Conservation (phyloP, 2,113 vertebrate species). For the Tachysurus fulvidraco region DNA sequence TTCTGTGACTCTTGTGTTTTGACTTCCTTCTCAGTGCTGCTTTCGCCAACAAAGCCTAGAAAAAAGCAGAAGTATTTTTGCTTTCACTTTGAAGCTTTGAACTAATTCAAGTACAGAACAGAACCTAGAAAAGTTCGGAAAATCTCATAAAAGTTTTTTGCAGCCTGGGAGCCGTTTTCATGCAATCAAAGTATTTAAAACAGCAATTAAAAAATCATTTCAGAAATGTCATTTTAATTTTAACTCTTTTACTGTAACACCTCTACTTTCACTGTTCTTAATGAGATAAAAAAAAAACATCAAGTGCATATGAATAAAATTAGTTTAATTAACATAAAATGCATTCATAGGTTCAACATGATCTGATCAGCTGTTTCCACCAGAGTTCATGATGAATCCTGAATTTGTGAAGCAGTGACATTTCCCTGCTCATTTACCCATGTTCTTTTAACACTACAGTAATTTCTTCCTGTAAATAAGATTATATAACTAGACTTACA, state of each 20-base stretch:
- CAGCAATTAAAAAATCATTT: not conserved
- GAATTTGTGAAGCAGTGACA: not conserved
- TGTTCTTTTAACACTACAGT: not conserved
- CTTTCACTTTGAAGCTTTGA: not conserved
- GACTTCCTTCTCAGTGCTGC: not conserved
- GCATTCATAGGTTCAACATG: not conserved
- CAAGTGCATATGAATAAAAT: not conserved
- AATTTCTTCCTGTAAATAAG: not conserved
- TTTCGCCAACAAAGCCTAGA: not conserved
- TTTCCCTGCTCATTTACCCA: not conserved
- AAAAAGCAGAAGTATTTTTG: conserved; percentile 14
- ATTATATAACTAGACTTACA: not conserved
- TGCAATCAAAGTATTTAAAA: not conserved
- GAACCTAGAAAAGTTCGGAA: no score
- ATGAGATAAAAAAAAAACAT: no score
- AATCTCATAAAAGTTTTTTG: not conserved
- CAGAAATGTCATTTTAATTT: not conserved
- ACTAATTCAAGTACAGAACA: not conserved
- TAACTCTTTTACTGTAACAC: not conserved
- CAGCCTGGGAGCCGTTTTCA: not conserved
- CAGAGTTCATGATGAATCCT: not conserved
- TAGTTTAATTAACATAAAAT: not conserved
- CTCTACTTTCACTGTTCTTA: no score
- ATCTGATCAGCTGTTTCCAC: not conserved
- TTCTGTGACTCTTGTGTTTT: not conserved